Evolutionary conservation across 1,140 invertebrate species (phyloP).

Genomic region (Triops longicaudatus): DNA sequence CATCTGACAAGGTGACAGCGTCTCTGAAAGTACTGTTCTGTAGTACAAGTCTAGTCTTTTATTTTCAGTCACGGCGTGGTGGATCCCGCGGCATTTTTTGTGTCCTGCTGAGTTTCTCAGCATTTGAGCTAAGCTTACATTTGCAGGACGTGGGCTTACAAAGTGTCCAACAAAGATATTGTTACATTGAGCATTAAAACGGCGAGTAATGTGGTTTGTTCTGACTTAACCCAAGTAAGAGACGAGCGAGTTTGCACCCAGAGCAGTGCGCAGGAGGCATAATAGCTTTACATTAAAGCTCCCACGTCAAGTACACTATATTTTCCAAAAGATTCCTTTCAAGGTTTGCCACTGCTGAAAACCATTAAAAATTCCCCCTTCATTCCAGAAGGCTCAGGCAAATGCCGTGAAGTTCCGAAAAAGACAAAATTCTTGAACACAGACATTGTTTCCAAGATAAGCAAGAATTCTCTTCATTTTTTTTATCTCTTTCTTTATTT

Average conservation of each 20-base stretch:
- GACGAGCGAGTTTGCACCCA: not conserved
- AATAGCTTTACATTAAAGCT: not conserved
- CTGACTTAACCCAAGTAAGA: not conserved
- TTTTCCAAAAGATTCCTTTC: too few species aligned
- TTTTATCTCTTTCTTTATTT: too few species aligned
- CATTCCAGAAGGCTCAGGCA: too few species aligned
- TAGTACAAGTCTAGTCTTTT: not conserved
- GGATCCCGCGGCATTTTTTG: not conserved
- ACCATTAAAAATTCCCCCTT: too few species aligned
- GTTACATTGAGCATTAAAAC: not conserved
- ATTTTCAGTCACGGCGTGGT: not conserved
- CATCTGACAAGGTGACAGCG: conserved; percentile 11
- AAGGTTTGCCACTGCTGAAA: too few species aligned
- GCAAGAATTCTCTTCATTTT: too few species aligned
- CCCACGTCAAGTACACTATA: too few species aligned
- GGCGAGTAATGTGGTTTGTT: not conserved
- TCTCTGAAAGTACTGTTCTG: not conserved
- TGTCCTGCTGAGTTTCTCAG: conserved; percentile 2
- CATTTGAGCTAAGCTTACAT: not conserved
- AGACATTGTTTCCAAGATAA: too few species aligned
- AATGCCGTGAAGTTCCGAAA: too few species aligned
- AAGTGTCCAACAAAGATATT: not conserved
- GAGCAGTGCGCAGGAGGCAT: too few species aligned
- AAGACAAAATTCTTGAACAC: too few species aligned
- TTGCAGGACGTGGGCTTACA: not conserved